Evolutionary conservation across 2,113 vertebrate species (phyloP), one percentile per base, ranked within the genome.

Genomic region (Rhegmatorhina hoffmannsi): DNA sequence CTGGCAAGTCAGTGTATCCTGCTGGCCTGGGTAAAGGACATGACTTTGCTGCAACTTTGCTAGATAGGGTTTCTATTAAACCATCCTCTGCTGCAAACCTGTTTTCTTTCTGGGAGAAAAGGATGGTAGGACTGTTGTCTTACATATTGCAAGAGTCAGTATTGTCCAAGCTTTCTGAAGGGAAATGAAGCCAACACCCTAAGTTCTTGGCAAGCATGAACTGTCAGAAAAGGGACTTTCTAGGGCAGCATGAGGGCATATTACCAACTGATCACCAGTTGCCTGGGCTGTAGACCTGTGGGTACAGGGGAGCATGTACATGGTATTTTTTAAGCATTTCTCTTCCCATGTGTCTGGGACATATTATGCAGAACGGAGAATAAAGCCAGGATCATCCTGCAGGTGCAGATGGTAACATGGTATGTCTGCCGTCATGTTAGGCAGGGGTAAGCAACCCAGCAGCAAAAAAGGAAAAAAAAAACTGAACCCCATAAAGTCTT

Each of bases 31-130:
- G 23, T 34, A 56, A 67, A 60, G 59, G 76, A 78, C 8, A 1
- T 49, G 36, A 46, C 52, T 88, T 89, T 1, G 21, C 63, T 15
- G 24, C 53, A 34, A 34, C 0, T 0, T 0, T 43, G 34, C 40
- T 68, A 64, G 79, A 23, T 76, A 68, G 44, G 17, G 19, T 53
- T 91, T 92, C 20, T 76, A 25, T 82, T 74, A 87, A 84, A 33
- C 49, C 21, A 29, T 68, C 56, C 92, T 52, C 47, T 4, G 2
- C 36, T 91, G 70, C 44, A 94, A 79, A 87, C 25, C 7, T 89
- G 44, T 70, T 94, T 87, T 79, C 19, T 89, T 93, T 86, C 38
- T 67, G 60, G 49, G 77, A 68, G 26, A 67, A 62, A 50, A 67
- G 19, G 21, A 11, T 52, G 44, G 60, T 60, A 82, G 74, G 52